Conservation (phyloP, 2,888 invertebrate genomes). For the Acrocera orbiculus region DNA sequence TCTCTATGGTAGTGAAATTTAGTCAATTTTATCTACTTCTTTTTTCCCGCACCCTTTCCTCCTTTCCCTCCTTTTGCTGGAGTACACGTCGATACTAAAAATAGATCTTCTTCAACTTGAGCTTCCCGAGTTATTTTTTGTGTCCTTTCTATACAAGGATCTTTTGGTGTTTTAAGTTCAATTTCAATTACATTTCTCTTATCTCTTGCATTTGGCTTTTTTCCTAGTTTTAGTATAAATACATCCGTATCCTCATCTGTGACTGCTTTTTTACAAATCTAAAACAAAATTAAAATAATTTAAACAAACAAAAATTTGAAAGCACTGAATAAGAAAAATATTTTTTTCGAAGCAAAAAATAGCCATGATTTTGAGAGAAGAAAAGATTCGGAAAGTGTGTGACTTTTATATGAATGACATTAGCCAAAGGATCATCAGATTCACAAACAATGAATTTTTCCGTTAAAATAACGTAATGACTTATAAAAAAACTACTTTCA, state of each 20-base stretch:
- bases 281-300: background rate
- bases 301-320: background rate
- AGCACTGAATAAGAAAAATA: background rate
- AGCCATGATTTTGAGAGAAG: no score
- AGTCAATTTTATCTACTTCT: background rate
- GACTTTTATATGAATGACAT: no score
- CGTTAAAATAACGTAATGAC: no score
- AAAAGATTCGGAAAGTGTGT: no score
- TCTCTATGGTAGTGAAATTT: background rate
- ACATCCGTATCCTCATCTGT: slow-evolving; percentile 52
- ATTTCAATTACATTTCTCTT: slow-evolving; percentile 50
- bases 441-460: no score
- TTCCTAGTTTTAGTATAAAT: slow-evolving; percentile 55
- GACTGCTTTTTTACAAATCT: slow-evolving; percentile 28
- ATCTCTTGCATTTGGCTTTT: slow-evolving; percentile 50
- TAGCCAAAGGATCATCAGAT: no score
- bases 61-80: no score
- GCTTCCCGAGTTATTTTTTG: slow-evolving; percentile 46
- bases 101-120: slow-evolving; percentile 46
- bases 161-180: slow-evolving; percentile 55
- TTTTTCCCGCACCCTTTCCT: background rate
- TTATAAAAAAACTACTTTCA: no score
- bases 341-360: background rate
- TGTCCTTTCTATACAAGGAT: slow-evolving; percentile 38
- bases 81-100: no score